Conservation (phyloP, 2,797 vertebrate genomes). For the Zalophus californianus region DNA sequence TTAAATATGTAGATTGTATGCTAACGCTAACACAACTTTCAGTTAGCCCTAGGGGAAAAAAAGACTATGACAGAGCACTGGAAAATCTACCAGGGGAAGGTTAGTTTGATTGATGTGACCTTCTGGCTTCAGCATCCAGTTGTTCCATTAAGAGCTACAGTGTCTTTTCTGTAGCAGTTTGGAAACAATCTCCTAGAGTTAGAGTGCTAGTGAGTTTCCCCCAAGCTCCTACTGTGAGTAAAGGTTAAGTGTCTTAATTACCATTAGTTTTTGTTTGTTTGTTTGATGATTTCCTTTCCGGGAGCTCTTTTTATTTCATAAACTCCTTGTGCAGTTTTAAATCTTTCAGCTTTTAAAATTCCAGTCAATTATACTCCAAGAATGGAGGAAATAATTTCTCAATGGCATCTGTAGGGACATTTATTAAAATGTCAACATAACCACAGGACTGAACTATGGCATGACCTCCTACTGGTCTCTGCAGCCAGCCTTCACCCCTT, state of each 20-base stretch:
- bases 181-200: neutral
- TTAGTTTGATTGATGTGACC: slow-evolving; percentile 37
- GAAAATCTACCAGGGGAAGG: neutral
- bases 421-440: neutral
- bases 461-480: neutral
- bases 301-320: neutral
- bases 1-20: neutral
- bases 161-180: neutral
- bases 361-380: neutral
- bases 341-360: neutral
- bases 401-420: neutral
- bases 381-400: slow-evolving; percentile 17
- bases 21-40: slow-evolving; percentile 3
- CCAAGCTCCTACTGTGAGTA: no score
- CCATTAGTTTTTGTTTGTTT: neutral
- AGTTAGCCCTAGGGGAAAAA: neutral
- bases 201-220: neutral
- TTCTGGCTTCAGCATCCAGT: neutral
- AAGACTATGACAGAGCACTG: neutral
- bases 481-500: neutral
- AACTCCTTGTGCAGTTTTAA: neutral
- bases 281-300: neutral
- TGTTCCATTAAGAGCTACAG: neutral
- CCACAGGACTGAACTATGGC: neutral
- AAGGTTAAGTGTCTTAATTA: neutral